These are phyloP conservation scores for Podarcis cretensis DNA, from an alignment of 2,113 vertebrate species.

Conservation along the genomic window DNA sequence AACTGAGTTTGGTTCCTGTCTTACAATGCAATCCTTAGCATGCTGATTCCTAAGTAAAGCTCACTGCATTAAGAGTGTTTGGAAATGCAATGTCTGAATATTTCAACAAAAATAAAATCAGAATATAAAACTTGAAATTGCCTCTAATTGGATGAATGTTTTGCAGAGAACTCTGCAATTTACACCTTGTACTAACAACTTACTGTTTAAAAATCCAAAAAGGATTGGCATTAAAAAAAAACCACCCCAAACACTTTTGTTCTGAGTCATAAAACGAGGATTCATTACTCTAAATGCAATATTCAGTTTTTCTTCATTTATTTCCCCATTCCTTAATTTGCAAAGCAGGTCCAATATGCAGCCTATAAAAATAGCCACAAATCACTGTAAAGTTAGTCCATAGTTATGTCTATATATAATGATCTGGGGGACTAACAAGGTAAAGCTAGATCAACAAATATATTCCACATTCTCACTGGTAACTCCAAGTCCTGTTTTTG, in stretches of 20 bases:
- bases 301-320: slow-evolving; percentile 21
- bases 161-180: slow-evolving; percentile 28
- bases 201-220: slow-evolving; percentile 50
- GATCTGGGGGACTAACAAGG: slow-evolving; percentile 59
- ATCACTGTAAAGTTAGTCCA: slow-evolving; percentile 33
- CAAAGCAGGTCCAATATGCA: slow-evolving; percentile 29
- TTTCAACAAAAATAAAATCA: slow-evolving; percentile 52
- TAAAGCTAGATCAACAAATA: slow-evolving; percentile 78
- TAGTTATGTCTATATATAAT: slow-evolving; percentile 60
- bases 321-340: slow-evolving; percentile 14
- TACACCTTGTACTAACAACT: slow-evolving; percentile 46
- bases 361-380: slow-evolving; percentile 29
- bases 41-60: background rate
- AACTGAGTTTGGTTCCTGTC: slow-evolving; percentile 41
- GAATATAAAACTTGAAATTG: slow-evolving; percentile 3
- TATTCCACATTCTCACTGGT: slow-evolving; percentile 72
- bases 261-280: slow-evolving; percentile 22
- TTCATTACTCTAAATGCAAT: slow-evolving; percentile 58
- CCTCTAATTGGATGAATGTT: slow-evolving; percentile 15
- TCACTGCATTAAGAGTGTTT: background rate
- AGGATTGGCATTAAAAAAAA: slow-evolving; percentile 51
- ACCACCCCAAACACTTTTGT: background rate
- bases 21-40: slow-evolving; percentile 9
- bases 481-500: slow-evolving; percentile 74
- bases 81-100: slow-evolving; percentile 13